Evolutionary conservation across 1,140 invertebrate genomes (phyloP).

Genomic region (Aphaenogaster floridana): DNA sequence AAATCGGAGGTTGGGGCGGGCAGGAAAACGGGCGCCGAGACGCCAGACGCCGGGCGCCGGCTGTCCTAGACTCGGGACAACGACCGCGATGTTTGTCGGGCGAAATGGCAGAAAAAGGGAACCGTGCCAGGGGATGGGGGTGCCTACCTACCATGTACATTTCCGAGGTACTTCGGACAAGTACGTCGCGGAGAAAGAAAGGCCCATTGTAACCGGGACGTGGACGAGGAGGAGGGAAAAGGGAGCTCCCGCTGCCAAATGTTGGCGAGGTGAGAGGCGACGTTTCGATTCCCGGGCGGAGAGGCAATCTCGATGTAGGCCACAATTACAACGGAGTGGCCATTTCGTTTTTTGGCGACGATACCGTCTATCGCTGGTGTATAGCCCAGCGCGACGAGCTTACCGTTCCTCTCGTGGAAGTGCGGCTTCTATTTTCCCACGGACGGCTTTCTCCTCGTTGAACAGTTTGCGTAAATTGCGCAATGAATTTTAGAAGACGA

Average conservation of each 20-base stretch:
- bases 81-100: slow-evolving; percentile 74
- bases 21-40: slow-evolving; percentile 69
- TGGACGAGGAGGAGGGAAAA: not conserved
- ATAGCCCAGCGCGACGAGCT: not conserved
- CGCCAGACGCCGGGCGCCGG: slow-evolving; percentile 74
- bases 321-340: slow-evolving; percentile 38
- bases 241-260: slow-evolving; percentile 9
- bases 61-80: slow-evolving; percentile 76
- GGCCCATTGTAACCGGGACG: slow-evolving; percentile 16
- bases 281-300: slow-evolving; percentile 21
- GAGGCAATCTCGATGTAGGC: slow-evolving; percentile 24
- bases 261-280: slow-evolving; percentile 10
- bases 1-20: not conserved
- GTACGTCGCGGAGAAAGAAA: slow-evolving; percentile 9
- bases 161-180: slow-evolving; percentile 39
- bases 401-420: not conserved
- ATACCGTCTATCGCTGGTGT: not conserved
- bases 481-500: slow-evolving; percentile 27
- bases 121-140: not conserved
- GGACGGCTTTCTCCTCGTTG: not conserved
- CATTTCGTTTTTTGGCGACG: slow-evolving; percentile 25
- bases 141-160: slow-evolving; percentile 13
- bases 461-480: not conserved
- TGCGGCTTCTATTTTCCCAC: not conserved
- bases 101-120: slow-evolving; percentile 65